Base-by-base conservation (phyloP, 2,888 invertebrate genomes). In the Caenorhabditis virilis region DNA sequence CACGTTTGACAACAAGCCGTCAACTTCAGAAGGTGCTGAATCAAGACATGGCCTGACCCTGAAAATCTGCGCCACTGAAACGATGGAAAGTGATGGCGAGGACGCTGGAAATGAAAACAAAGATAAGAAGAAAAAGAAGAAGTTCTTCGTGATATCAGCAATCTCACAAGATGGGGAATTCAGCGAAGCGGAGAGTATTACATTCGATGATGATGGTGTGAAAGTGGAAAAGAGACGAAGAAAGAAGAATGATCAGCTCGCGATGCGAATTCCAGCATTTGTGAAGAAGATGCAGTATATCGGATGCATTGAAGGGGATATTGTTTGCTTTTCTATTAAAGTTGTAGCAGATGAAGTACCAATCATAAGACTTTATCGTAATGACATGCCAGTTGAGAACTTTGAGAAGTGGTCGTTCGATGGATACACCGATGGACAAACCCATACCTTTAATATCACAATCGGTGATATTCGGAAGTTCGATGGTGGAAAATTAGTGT, bases 401-500 rank as follows among this genome's bases (percentile, higher is more conserved):
- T 63, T 57, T 22, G 61, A 66, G n/a, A 66, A 67, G 49, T 59
- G 66, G 63, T 51, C 54, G n/a, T 58, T 63, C 27, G 60, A 62
- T 30, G 62, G 64, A 41, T 63, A 54, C 33, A 62, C 51, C 25
- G 57, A 47, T 23, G 66, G 58, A 13, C 15, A 48, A 5, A 62
- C 51, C n/a, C 60, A 61, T 55, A 59, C 60, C 2, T 69, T 68
- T 35, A 58, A 63, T 11, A 53, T 76, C 13, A 53, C 61, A 1
- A 65, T 76, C 51, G 59, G 63, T 0, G 66, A 68, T 25, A 70
- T 74, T 36, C 45, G 58, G 0, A 65, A 65, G 16, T 52, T 66
- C 7, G 71, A 76, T 27, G 74, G 66, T 48, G 76, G 72, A 27
- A 68, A 70, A 47, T 46, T 71, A n/a, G 66, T 66, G 1, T 59